Conservation (phyloP, 2,888 invertebrate genomes). For the Drosophila anomalata region DNA sequence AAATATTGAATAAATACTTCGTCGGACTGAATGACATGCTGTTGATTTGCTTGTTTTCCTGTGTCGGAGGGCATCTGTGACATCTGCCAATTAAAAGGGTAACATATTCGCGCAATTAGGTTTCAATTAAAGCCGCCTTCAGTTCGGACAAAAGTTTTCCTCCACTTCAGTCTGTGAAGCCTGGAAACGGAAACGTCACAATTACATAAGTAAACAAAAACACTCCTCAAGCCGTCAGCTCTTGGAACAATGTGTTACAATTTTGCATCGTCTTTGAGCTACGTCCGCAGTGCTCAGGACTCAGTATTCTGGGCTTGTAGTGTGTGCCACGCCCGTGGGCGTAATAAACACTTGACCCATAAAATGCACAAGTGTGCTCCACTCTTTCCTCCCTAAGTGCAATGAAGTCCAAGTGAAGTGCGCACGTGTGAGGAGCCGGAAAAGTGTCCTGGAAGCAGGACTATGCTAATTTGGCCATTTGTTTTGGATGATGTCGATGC, state of each 20-base stretch:
- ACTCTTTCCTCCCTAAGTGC: slow-evolving; percentile 65
- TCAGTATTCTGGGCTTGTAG: slow-evolving; percentile 12
- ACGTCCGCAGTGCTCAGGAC: slow-evolving; percentile 5
- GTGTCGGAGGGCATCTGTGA: slow-evolving; percentile 13
- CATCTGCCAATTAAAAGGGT: slow-evolving; percentile 44
- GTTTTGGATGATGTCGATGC: slow-evolving; percentile 52
- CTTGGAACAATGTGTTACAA: slow-evolving; percentile 74
- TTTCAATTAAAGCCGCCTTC: slow-evolving; percentile 55
- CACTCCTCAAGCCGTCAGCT: slow-evolving; percentile 55
- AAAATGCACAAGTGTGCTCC: slow-evolving; percentile 69
- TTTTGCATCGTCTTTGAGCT: slow-evolving; percentile 57
- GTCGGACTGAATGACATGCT: slow-evolving; percentile 29
- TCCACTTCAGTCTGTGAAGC: slow-evolving; percentile 17
- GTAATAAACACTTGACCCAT: slow-evolving; percentile 79
- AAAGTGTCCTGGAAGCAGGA: slow-evolving; percentile 12
- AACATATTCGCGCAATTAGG: slow-evolving; percentile 51
- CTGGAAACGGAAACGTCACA: slow-evolving; percentile 64
- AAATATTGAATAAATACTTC: slow-evolving; percentile 62
- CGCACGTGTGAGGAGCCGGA: slow-evolving; percentile 55
- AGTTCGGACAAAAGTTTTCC: slow-evolving; percentile 30
- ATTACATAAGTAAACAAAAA: slow-evolving; percentile 78
- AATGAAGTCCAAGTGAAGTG: slow-evolving; percentile 78
- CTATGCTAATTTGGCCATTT: slow-evolving; percentile 77
- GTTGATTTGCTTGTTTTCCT: slow-evolving; percentile 4
- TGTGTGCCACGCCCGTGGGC: slow-evolving; percentile 69